Base-by-base conservation (phyloP, 2,888 invertebrate species). In the Pachydiplax longipennis region DNA sequence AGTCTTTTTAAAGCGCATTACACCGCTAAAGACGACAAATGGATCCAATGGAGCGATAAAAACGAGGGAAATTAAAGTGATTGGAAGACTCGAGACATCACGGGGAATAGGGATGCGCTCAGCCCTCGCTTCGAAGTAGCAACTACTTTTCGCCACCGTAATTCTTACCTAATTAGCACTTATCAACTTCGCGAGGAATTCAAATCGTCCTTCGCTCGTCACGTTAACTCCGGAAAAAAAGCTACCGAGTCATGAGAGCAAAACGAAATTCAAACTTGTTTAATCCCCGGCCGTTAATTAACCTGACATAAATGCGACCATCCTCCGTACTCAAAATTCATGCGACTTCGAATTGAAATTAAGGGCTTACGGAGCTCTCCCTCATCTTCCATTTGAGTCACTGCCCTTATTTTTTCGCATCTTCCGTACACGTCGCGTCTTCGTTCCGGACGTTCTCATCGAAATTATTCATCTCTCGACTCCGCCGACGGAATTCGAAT, bases 101-200 rank as follows among this genome's bases (percentile, higher is more conserved):
- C 31, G 58, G 58, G 4, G 6, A n/a, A 25, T 58, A n/a, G 18
- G 37, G 37, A 87, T 37, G 10, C 18, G 35, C 18, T 22, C 0
- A n/a, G 25, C 44, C 44, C 81, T 44, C 53, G 83, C 87, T 53
- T 37, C 82, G 22, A 65, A 87, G 87, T 87, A 53, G 83, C 87
- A 65, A 87, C 87, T n/a, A n/a, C 61, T 40, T 35, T 61, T 31
- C 87, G 73, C 73, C 73, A 73, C 73, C 73, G 73, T 73, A 73
- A 73, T 73, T 73, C 65, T 87, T 61, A 37, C 61, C 87, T 87
- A 87, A 87, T 87, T 87, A 87, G 87, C 87, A 87, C 87, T 87
- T 87, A 87, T 87, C 87, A 87, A 87, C 61, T 87, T 37, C 61
- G 87, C 8, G 87, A 61, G 61, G 87, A 87, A 87, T 87, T 87